Conservation (phyloP, 2,888 invertebrate species). For the Phalangium opilio region DNA sequence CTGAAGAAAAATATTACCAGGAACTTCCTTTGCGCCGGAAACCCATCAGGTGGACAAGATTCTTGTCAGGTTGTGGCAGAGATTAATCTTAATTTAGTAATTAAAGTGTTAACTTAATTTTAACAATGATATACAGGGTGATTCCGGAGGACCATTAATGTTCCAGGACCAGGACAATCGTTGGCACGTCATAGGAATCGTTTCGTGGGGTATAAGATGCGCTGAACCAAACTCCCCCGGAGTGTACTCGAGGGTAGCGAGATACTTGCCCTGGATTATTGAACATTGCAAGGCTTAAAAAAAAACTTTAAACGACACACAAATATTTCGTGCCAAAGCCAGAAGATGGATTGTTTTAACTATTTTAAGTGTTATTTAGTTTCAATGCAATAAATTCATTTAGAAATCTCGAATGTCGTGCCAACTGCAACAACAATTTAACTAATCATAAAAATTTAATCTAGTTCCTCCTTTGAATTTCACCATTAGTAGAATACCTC, state of each 20-base stretch:
- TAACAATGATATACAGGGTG: constrained; percentile 39
- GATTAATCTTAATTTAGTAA: background rate
- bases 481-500: too few species aligned
- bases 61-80: constrained; percentile 58
- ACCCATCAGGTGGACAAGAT: constrained; percentile 13
- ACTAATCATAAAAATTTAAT: too few species aligned
- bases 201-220: constrained; percentile 17
- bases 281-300: too few species aligned
- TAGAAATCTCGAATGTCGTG: too few species aligned
- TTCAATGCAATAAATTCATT: too few species aligned
- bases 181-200: constrained; percentile 15
- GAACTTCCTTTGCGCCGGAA: constrained; percentile 15
- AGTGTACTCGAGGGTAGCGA: constrained; percentile 14
- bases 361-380: too few species aligned
- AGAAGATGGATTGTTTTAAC: too few species aligned
- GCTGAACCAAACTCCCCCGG: constrained; percentile 16
- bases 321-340: too few species aligned
- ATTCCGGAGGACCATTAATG: constrained; percentile 27
- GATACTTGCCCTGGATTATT: constrained; percentile 19
- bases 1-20: constrained; percentile 33
- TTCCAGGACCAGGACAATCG: constrained; percentile 2
- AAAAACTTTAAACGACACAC: too few species aligned
- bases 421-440: too few species aligned
- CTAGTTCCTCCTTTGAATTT: too few species aligned
- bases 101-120: background rate